These are phyloP conservation scores for Entomobrya multifasciata DNA, from an alignment of 2,888 invertebrate species.

Conservation along the genomic window DNA sequence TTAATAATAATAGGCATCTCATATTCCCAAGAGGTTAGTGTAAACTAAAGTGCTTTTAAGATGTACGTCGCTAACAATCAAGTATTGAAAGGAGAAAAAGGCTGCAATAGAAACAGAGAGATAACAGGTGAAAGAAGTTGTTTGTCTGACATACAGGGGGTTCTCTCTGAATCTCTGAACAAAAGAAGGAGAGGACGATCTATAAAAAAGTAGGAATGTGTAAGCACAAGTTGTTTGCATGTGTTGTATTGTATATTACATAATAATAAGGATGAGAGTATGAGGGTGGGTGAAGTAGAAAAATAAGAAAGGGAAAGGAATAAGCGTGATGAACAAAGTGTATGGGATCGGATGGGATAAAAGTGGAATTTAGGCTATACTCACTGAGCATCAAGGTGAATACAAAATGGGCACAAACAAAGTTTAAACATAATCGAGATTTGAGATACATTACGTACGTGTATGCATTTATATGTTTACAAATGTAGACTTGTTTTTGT, in stretches of 20 bases:
- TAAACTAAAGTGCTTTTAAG: conserved; percentile 23
- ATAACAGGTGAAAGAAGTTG: conserved; percentile 30
- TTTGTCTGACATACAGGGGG: no score
- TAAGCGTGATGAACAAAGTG: no score
- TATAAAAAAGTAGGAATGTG: not conserved
- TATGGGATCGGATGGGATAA: no score
- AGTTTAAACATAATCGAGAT: no score
- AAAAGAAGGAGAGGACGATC: not conserved
- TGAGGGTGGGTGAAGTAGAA: not conserved
- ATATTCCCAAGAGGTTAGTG: conserved; percentile 18
- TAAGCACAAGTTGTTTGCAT: not conserved
- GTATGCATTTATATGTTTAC: no score
- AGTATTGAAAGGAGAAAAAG: not conserved
- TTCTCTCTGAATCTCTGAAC: no score
- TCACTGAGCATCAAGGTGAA: no score
- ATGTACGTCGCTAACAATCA: not conserved
- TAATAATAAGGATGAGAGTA: not conserved
- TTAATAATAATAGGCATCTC: conserved; percentile 9
- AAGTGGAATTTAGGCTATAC: no score
- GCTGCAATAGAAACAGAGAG: no score
- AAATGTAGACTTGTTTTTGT: no score
- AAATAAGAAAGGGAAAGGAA: not conserved
- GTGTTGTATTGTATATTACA: not conserved
- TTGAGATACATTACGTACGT: no score
- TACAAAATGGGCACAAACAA: no score